These are phyloP conservation scores for Toxostoma redivivum DNA, from an alignment of 2,113 vertebrate genomes.

Conservation along the genomic window DNA sequence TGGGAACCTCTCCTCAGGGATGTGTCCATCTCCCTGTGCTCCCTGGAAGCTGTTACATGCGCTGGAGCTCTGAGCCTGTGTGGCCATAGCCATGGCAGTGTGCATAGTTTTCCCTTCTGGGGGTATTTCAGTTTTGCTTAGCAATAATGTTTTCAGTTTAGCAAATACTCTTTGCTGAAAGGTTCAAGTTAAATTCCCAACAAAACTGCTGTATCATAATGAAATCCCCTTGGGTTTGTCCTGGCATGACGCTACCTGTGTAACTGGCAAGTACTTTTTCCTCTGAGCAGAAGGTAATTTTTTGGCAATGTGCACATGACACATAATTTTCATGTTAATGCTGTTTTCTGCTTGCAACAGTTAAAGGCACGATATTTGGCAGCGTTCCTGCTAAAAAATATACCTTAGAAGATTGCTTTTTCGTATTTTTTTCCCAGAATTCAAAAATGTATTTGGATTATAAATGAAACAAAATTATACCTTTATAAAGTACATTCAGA, in stretches of 20 bases:
- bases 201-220: background rate
- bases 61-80: background rate
- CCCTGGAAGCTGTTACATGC: background rate
- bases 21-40: accelerated
- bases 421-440: background rate
- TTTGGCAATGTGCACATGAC: background rate
- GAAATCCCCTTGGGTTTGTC: background rate
- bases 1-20: background rate
- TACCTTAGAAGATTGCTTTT: background rate
- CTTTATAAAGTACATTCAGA: background rate
- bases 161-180: background rate
- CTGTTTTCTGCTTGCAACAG: background rate
- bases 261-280: background rate
- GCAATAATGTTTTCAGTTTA: background rate
- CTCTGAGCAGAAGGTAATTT: background rate
- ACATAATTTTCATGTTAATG: background rate
- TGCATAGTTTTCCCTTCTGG: background rate
- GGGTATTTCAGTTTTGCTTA: background rate
- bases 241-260: background rate
- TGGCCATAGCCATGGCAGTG: background rate
- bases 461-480: background rate
- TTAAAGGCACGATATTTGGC: background rate
- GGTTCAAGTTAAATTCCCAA: background rate
- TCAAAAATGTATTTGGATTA: background rate
- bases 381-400: background rate